Base-by-base conservation (phyloP, 2,888 invertebrate genomes). In the Arctia plantaginis region DNA sequence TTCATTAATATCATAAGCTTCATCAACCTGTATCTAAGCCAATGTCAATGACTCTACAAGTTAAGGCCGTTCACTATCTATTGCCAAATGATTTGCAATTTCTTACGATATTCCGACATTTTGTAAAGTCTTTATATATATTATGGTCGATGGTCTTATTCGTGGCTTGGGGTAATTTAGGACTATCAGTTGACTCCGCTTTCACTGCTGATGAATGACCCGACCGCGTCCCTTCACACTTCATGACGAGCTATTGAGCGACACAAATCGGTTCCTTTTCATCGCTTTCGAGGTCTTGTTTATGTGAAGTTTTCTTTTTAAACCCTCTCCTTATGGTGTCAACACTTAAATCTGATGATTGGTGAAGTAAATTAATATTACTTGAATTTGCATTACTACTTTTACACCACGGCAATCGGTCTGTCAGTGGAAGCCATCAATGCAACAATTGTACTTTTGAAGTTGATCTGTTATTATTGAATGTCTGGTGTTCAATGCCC, bases 141-240 rank as follows among this genome's bases (percentile, higher is more conserved):
- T 80, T 84, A n/a, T 83, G 82, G 87, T 87, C 87, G 88, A 86
- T 84, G 86, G 87, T 83, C 86, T 86, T 87, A 87, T 83, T 85
- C 79, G 80, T 84, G 85, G 88, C 90, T 89, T 81, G 84, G 85
- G 90, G 93, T 90, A 90, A 93, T 94, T 93, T 92, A 92, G 91
- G 91, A 88, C 89, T 92, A 92, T 92, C 91, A 89, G 86, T 88
- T 87, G 86, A 84, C 84, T 83, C 86, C 88, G 91, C 93, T 94
- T 95, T 94, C 94, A 92, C 93, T 87, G 81, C 88, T 90, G 91
- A 93, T 91, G 91, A 92, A 92, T 92, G 92, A 93, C 92, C 91
- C 85, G 85, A 85, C 83, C 82, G 85, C 87, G 88, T 89, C 90
- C 90, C 92, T 90, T 90, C 85, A 87, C 90, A 89, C 88, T 89